Percentiles rank a stretch among this genome's conserved stretches.
Conservation (phyloP, 1,140 invertebrate species). For the Anagrus nilaparvatae region DNA sequence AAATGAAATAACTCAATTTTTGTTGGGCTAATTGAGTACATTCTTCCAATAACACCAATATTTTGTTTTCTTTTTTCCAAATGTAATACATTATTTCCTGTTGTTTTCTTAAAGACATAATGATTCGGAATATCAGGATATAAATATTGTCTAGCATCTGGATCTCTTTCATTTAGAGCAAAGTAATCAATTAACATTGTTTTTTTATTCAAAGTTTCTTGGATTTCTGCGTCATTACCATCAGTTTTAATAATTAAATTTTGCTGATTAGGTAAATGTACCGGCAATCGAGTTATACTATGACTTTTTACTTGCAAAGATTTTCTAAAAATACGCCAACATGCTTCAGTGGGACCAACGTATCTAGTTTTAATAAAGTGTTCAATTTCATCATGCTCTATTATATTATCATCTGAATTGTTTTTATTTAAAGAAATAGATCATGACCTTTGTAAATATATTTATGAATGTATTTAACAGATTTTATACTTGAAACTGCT, state of each 20-base stretch:
- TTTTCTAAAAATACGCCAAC: too few species aligned
- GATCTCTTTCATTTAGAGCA: constrained; percentile 10
- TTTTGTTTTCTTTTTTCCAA: constrained; percentile 5
- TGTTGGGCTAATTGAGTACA: constrained; percentile 6
- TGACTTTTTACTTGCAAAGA: not conserved
- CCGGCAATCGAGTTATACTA: not conserved
- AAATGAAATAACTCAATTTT: constrained; percentile 25
- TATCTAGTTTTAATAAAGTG: constrained; percentile 2
- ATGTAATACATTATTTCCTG: not conserved
- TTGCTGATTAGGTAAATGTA: constrained; percentile 1
- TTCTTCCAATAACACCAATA: constrained; percentile 4
- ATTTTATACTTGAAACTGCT: not conserved
- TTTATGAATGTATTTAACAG: constrained; percentile 1
- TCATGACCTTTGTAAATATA: constrained; percentile 8
- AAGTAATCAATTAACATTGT: constrained; percentile 11
- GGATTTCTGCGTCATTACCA: not conserved
- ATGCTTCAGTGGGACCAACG: not conserved
- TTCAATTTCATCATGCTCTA: not conserved
- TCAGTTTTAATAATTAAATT: not conserved
- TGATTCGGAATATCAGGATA: constrained; percentile 11
- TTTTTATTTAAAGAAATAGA: not conserved
- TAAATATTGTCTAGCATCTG: not conserved
- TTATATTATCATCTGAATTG: not conserved
- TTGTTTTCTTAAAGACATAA: constrained; percentile 9
- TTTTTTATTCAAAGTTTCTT: not conserved